These are phyloP conservation scores for Drosophila percnosoma DNA, from an alignment of 2,888 invertebrate genomes.

Conservation along the genomic window DNA sequence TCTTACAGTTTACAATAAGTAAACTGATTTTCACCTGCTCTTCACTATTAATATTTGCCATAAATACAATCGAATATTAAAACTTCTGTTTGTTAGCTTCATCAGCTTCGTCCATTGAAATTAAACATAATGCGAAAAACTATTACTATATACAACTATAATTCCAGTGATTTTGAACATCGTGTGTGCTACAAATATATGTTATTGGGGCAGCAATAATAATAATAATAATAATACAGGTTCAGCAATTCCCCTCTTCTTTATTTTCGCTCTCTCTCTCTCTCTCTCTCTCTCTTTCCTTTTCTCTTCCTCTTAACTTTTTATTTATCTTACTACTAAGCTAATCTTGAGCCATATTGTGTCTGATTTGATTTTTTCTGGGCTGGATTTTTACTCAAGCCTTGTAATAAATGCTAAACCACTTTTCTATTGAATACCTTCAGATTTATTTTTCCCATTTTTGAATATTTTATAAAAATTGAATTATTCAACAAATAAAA, in stretches of 20 bases:
- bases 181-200: background rate
- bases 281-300: background rate
- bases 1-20: background rate
- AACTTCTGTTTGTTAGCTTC: background rate
- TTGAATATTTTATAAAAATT: background rate
- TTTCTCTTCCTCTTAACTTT: background rate
- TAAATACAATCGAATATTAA: background rate
- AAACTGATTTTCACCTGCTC: background rate
- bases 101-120: background rate
- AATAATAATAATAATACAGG: background rate
- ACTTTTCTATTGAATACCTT: background rate
- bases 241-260: background rate
- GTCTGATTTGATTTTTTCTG: background rate
- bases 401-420: background rate
- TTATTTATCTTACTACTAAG: too few species aligned
- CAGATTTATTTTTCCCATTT: background rate
- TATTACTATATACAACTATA: background rate
- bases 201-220: background rate
- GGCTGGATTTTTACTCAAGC: background rate
- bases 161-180: background rate
- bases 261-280: background rate
- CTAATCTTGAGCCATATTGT: background rate
- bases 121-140: background rate
- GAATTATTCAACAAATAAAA: background rate
- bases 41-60: background rate